Conservation (phyloP, 1,140 invertebrate species). For the Macrobrachium nipponense region DNA sequence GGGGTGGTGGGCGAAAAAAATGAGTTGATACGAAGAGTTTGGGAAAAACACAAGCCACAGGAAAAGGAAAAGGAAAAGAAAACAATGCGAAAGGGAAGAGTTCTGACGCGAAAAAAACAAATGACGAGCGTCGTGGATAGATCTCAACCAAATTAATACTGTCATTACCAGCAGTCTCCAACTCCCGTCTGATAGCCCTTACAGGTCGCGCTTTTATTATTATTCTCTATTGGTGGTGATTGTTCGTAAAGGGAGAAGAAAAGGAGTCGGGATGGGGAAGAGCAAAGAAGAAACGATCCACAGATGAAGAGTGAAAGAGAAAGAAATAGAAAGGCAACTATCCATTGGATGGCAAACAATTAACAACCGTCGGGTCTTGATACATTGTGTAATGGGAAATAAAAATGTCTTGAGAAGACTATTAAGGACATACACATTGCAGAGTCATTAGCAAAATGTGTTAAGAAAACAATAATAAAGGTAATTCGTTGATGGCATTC, state of each 20-base stretch:
- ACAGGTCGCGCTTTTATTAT: neutral
- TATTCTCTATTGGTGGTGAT: neutral
- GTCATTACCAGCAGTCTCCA: constrained; percentile 40
- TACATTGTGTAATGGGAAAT: no score
- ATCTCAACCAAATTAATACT: constrained; percentile 51
- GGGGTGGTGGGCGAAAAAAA: neutral
- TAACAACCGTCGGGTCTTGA: no score
- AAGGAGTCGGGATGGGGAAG: neutral
- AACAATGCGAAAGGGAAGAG: neutral
- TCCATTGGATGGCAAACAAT: no score
- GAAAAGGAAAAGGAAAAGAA: neutral
- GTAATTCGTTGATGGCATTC: no score
- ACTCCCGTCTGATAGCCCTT: no score
- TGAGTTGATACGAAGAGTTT: neutral
- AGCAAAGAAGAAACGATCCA: neutral
- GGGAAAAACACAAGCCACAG: neutral
- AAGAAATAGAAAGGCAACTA: neutral
- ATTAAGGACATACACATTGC: no score
- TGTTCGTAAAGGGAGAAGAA: constrained; percentile 1
- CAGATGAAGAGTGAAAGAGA: neutral
- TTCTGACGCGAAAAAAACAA: constrained; percentile 20
- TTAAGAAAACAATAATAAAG: no score
- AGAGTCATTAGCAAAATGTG: no score
- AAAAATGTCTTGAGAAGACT: no score
- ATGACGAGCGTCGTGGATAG: constrained; percentile 38